Base-by-base conservation (phyloP, 2,113 vertebrate genomes). In the Corvus cornix region DNA sequence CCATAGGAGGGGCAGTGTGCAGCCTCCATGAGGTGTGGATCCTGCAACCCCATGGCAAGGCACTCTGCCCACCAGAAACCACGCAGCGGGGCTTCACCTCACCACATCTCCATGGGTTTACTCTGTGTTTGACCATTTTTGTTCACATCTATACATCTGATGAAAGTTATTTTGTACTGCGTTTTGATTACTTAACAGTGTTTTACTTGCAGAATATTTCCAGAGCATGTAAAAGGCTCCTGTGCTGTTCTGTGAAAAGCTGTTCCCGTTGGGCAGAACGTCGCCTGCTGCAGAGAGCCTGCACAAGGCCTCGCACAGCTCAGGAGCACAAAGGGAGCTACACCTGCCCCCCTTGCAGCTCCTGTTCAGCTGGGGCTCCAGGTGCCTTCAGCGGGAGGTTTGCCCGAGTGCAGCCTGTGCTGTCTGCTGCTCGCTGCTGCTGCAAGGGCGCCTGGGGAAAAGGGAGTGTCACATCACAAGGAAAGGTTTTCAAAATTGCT, bases 11-110 rank as follows among this genome's bases (percentile, higher is more conserved):
- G n/a, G 31, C 43, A 68, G 22, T 5, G 15, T 7, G 51, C 56
- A 48, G 55, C 39, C 64, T 20, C 72, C 24, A n/a, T 0, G 0
- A 72, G 66, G 19, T 23, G 7, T 9, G 1, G 6, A 58, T 46
- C 66, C 81, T 31, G 33, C 58, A 73, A 49, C 59, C n/a, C 59
- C 83, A 27, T 1, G 4, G 53, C 49, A 56, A 49, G 24, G 67
- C 15, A 3, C 44, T 35, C 55, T 77, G 49, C 49, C 49, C 49
- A 37, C 46, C 0, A 2, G 75, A 16, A 73, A 19, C 37, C 24
- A 28, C 2, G 0, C 20, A n/a, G 53, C 4, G 24, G 19, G 6
- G 35, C 59, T 77, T 87, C 44, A 49, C 39, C 56, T 87, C 41
- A 13, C 16, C 37, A 2, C 41, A 20, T 44, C 56, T n/a, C 59